Evolutionary conservation across 2,888 invertebrate species (phyloP).

Genomic region (Calameuta filiformis): DNA sequence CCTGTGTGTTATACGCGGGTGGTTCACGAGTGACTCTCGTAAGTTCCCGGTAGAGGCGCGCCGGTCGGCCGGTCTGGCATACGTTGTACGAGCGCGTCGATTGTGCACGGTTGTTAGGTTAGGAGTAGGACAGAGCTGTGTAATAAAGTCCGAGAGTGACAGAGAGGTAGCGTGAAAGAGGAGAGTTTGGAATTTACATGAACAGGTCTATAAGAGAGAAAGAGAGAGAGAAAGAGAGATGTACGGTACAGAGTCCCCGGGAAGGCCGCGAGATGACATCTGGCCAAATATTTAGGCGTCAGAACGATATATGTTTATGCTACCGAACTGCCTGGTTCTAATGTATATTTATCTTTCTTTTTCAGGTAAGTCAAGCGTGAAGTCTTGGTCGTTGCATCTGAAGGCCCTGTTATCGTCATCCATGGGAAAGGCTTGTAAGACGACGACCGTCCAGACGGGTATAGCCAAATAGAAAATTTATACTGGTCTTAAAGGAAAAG

Average conservation of each 20-base stretch:
- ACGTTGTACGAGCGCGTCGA: conserved; percentile 1
- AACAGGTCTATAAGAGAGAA: neutral
- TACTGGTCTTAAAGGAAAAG: neutral
- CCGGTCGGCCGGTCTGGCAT: neutral
- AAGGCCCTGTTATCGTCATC: neutral
- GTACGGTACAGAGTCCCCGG: conserved; percentile 9
- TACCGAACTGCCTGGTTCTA: conserved; percentile 24
- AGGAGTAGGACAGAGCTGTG: neutral
- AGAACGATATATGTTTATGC: conserved; percentile 37
- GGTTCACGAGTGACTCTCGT: conserved; percentile 25
- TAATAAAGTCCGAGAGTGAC: neutral
- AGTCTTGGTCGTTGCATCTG: neutral
- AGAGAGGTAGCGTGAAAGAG: neutral
- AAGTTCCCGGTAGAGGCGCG: conserved; percentile 4
- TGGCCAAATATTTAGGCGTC: conserved; percentile 54
- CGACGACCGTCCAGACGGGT: neutral
- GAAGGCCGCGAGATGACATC: conserved; percentile 37
- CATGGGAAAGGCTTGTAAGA: neutral
- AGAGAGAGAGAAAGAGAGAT: too few species aligned
- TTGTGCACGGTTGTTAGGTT: neutral
- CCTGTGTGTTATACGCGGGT: conserved; percentile 24
- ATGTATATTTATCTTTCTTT: conserved; percentile 41
- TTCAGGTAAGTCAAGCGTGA: conserved; percentile 48
- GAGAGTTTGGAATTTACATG: neutral
- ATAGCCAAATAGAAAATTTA: neutral